Percentiles rank a stretch among this genome's conserved stretches.
These are phyloP conservation scores for Caenorhabditis latens DNA, from an alignment of 1,140 invertebrate species.

Conservation along the genomic window DNA sequence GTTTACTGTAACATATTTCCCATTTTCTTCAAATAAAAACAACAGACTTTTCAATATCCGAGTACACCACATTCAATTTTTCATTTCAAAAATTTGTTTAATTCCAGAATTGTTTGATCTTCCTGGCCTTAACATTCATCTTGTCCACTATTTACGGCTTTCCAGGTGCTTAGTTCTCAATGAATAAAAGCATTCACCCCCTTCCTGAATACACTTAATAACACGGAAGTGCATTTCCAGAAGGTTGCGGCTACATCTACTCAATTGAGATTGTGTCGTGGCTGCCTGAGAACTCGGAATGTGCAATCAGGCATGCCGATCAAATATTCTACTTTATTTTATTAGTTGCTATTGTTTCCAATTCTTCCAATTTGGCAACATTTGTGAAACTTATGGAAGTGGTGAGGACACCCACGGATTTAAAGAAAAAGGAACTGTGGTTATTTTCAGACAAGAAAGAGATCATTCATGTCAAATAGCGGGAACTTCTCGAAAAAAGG, in stretches of 20 bases:
- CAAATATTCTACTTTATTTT: conserved; percentile 6
- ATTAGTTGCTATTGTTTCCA: not conserved
- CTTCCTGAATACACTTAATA: not conserved
- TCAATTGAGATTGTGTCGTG: conserved; percentile 8
- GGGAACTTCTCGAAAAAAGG: not conserved
- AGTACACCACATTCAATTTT: not conserved
- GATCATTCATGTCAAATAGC: not conserved
- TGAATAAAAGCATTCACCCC: not conserved
- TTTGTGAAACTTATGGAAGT: not conserved
- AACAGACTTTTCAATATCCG: not conserved
- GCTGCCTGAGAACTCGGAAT: conserved; percentile 8
- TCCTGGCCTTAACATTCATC: not conserved
- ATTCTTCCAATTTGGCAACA: conserved; percentile 2
- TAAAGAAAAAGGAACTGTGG: not conserved
- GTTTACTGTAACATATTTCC: conserved; percentile 36
- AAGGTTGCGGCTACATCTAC: conserved; percentile 29
- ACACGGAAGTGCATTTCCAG: conserved; percentile 33
- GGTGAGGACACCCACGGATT: not conserved
- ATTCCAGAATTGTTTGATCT: conserved; percentile 6
- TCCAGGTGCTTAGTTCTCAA: not conserved
- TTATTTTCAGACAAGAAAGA: not conserved
- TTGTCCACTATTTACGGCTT: conserved; percentile 5
- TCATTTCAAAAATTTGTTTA: not conserved
- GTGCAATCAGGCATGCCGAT: conserved; percentile 4
- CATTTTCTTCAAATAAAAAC: not conserved